Evolutionary conservation across 2,113 vertebrate species (phyloP), one percentile per base, ranked within the genome.

Genomic region (Anas platyrhynchos): DNA sequence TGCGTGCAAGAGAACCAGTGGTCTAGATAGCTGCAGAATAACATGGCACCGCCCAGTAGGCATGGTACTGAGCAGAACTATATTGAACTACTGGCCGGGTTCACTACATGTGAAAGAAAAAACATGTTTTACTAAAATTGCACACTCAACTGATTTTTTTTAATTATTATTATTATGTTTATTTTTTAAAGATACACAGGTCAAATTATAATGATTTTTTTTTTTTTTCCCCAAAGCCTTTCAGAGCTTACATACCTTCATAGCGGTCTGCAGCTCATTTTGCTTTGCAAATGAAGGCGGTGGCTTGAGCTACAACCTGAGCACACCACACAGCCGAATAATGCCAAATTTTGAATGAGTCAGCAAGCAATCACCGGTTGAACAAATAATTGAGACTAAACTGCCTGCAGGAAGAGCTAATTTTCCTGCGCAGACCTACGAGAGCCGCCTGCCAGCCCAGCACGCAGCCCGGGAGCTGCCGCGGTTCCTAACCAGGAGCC

Each of bases 291-390:
- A 85, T 23, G 4, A 71, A 34, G 22, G n/a, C 31, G 63, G 44
- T n/a, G 52, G 32, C 55, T 69, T 79, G 31, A 83, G 61, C 58
- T 83, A 56, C 46, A 86, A 86, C 72, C 66, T 69, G 55, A 94
- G 50, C 38, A 31, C 50, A 8, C 61, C 78, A 27, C 7, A 6
- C 54, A 62, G 46, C 43, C 72, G 77, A 88, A 27, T 17, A 58
- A 52, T 26, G 85, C 26, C 62, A 66, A 48, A 62, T 76, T 79
- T 32, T n/a, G 16, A 72, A 75, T 80, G 67, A 86, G 27, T 86
- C 54, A 90, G 86, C 34, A 81, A 76, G 48, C 63, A 76, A 59
- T 84, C 82, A 63, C 29, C n/a, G 21, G 46, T 16, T 43, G 18
- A 93, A 72, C 22, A 83, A 88, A 52, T n/a, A 75, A 58, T 6